Evolutionary conservation across 2,797 vertebrate species (phyloP).

Genomic region (Microtus californicus): DNA sequence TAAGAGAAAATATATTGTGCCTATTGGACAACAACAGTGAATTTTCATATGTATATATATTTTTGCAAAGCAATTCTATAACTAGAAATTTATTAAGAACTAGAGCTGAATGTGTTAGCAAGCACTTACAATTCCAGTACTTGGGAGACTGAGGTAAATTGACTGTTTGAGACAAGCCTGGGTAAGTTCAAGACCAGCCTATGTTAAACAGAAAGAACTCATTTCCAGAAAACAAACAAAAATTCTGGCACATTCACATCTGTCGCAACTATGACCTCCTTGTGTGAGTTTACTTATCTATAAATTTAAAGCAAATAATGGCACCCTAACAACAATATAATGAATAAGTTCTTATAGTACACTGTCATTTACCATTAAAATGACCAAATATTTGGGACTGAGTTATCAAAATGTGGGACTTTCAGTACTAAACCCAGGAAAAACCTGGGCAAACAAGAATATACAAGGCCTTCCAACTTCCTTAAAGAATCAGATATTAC

Average conservation of each 20-base stretch:
- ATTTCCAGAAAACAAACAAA: background rate
- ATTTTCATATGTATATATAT: background rate
- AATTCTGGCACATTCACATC: background rate
- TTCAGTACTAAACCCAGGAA: background rate
- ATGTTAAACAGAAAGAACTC: background rate
- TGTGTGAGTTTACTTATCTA: background rate
- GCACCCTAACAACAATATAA: background rate
- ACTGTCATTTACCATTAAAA: constrained; percentile 9
- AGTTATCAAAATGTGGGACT: constrained; percentile 5
- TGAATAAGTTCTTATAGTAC: background rate
- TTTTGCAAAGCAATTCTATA: background rate
- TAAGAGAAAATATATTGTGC: background rate
- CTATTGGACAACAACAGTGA: background rate
- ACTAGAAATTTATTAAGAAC: background rate
- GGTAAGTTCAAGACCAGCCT: too few species aligned
- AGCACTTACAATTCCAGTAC: background rate
- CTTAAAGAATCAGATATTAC: constrained; percentile 8
- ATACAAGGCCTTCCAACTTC: background rate
- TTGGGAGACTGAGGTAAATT: too few species aligned
- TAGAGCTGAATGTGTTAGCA: background rate
- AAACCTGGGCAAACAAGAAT: background rate
- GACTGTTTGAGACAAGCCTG: too few species aligned
- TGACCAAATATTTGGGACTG: background rate
- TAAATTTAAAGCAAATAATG: constrained; percentile 36
- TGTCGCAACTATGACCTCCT: background rate